A percentile compares a stretch with the other conserved stretches of the same genome.
Evolutionary conservation across 2,113 vertebrate species (phyloP).

Genomic region (Paradoxurus hermaphroditus): DNA sequence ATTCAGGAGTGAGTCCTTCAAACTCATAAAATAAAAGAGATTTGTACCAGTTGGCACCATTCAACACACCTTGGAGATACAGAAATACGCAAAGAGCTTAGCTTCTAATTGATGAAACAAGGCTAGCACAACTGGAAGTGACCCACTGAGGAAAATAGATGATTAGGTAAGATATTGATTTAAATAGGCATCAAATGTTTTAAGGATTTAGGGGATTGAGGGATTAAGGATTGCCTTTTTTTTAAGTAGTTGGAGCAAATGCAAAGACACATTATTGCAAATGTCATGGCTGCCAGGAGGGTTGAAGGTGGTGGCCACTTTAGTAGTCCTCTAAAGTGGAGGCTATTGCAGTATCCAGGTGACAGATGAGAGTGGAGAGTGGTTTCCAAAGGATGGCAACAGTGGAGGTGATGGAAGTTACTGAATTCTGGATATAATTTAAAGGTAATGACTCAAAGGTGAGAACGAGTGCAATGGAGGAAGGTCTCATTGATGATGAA

Average conservation of each 20-base stretch:
- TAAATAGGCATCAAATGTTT: neutral
- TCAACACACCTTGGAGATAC: neutral
- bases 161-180: neutral
- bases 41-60: neutral
- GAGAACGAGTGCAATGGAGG: too few species aligned
- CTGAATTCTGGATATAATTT: neutral
- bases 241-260: neutral
- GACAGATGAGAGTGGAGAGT: too few species aligned
- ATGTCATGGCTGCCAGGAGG: rapidly evolving
- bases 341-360: rapidly evolving
- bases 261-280: neutral
- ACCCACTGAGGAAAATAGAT: neutral
- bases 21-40: neutral
- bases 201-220: neutral
- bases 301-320: neutral
- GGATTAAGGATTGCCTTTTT: neutral
- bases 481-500: neutral
- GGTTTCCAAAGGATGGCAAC: neutral
- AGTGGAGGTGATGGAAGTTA: neutral
- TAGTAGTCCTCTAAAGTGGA: neutral
- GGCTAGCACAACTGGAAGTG: neutral
- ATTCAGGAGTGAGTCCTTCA: neutral
- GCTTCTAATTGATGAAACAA: neutral
- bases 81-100: neutral
- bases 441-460: neutral